Evolutionary conservation across 2,113 vertebrate genomes (phyloP).

Genomic region (Erythrolamprus reginae): DNA sequence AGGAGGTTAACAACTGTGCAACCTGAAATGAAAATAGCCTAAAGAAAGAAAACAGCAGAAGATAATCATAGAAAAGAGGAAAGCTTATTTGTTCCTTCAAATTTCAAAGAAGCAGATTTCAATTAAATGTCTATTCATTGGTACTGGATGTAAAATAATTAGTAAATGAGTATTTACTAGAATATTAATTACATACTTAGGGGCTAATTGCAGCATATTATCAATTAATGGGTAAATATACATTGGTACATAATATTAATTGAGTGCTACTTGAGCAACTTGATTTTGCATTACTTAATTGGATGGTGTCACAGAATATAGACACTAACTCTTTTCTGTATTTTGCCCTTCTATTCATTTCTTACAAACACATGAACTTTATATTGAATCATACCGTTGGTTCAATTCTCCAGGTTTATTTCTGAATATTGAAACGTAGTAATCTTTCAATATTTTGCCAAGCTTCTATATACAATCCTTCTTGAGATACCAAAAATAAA

Average conservation of each 20-base stretch:
- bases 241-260: conserved; percentile 47
- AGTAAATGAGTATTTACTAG: conserved; percentile 64
- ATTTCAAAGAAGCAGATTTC: conserved; percentile 40
- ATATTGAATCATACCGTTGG: background rate
- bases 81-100: conserved; percentile 33
- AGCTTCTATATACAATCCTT: background rate
- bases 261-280: conserved; percentile 54
- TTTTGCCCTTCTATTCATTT: background rate
- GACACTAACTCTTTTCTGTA: conserved; percentile 23
- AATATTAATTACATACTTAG: conserved; percentile 67
- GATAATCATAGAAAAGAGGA: conserved; percentile 44
- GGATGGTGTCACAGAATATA: conserved; percentile 43
- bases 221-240: conserved; percentile 59
- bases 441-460: background rate
- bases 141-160: conserved; percentile 59
- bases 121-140: conserved; percentile 63
- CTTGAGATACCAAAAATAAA: background rate
- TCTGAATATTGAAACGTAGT: background rate
- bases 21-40: conserved; percentile 45
- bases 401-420: background rate
- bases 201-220: conserved; percentile 59
- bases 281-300: conserved; percentile 57
- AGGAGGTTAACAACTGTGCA: conserved; percentile 43
- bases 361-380: background rate
- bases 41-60: conserved; percentile 50